Base-by-base conservation (phyloP, 2,888 invertebrate genomes). In the Chrysomela aeneicollis region DNA sequence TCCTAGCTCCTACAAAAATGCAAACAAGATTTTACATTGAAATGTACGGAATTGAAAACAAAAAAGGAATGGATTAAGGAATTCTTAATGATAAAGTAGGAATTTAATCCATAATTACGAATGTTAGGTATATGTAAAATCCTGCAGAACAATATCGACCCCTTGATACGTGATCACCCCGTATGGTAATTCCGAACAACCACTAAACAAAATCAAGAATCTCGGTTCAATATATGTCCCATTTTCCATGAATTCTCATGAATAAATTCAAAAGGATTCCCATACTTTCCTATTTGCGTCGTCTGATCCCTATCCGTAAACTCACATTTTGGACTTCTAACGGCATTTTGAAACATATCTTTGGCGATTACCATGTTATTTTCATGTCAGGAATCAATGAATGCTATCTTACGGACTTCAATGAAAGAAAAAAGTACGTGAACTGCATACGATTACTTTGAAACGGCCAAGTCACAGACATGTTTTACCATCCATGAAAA, bases 311-410 rank as follows among this genome's bases (percentile, higher is more conserved):
- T 42, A 46, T 46, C 26, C 19, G 54, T 21, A 54, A 46, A 57
- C 57, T 42, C 57, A 57, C 57, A 57, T 57, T 57, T 57, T 57
- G 46, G 30, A 57, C 57, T 57, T 46, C 55, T n/a, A 26, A 42
- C 55, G 32, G 55, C 55, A 55, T 35, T 42, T 55, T 57, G 26
- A 8, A 26, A 6, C 46, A 15, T 57, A 57, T 42, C 57, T 57
- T 46, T 46, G 46, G 26, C 42, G 57, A 57, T 57, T 57, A 46
- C 30, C 54, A 54, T 54, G 35, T 53, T 53, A 53, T 53, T 35
- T 53, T 19, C 37, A 42, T 42, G 57, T 57, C 57, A 2, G 42
- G 47, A 46, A 57, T 57, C 57, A 26, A 57, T 57, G 22, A 46
- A 57, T 57, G 57, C 42, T 55, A 21, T 55, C 55, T 22, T 46